phyloP scores from a whole-genome alignment of 1,140 invertebrate species.

The Drosophila arawakana region DNA sequence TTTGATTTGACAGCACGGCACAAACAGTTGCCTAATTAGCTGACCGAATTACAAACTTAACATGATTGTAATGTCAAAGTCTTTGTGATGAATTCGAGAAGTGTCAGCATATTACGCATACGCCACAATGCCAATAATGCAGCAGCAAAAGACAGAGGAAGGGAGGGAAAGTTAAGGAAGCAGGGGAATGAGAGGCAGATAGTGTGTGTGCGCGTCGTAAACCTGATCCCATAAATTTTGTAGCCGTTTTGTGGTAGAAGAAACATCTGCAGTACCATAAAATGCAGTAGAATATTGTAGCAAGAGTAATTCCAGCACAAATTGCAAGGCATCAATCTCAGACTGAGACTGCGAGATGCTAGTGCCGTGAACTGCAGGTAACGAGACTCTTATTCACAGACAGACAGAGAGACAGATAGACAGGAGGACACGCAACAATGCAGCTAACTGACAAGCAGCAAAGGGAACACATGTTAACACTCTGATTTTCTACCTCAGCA shows the following conservation, averaged over 20 bases:
- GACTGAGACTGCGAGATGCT: conserved; percentile 19
- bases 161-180: too few relatives aligned
- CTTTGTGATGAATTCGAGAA: conserved; percentile 17
- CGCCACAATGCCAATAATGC: conserved; percentile 33
- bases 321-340: conserved; percentile 79
- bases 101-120: conserved; percentile 55
- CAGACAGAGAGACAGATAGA: conserved; percentile 17
- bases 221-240: conserved; percentile 64
- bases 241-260: conserved; percentile 46
- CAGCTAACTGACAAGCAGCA: conserved; percentile 28
- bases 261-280: conserved; percentile 65
- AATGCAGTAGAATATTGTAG: conserved; percentile 63
- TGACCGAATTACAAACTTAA: conserved; percentile 4
- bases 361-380: conserved; percentile 56
- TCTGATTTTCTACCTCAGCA: conserved; percentile 19
- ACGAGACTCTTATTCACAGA: conserved; percentile 56
- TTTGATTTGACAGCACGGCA: neutral
- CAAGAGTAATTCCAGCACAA: conserved; percentile 68
- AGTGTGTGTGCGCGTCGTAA: conserved; percentile 28
- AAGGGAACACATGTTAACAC: conserved; percentile 45
- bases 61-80: conserved; percentile 34
- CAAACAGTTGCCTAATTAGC: conserved; percentile 5
- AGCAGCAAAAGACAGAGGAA: neutral
- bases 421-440: conserved; percentile 41
- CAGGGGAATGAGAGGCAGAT: neutral